phyloP scores from a whole-genome alignment of 92 coral and sea anemone genomes.

The Hydrozoanthus gracilis region DNA sequence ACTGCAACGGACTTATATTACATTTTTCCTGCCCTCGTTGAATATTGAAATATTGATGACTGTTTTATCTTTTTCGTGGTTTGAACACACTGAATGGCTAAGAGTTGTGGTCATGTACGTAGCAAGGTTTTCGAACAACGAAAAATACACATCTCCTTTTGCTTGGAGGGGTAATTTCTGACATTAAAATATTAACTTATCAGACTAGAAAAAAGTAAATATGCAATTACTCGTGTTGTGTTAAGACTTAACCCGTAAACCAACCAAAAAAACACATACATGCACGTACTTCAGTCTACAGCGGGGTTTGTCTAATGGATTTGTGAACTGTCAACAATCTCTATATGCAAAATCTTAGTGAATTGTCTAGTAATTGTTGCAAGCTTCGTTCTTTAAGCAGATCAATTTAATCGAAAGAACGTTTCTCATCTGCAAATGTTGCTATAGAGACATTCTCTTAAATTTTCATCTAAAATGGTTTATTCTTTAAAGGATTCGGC shows the following conservation, averaged over 20 bases:
- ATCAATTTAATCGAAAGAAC: slow-evolving; percentile 7
- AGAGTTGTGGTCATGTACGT: slow-evolving; percentile 29
- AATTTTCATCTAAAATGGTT: background rate
- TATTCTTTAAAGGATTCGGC: background rate
- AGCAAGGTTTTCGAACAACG: slow-evolving; percentile 37
- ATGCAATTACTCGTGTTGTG: background rate
- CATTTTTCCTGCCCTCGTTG: slow-evolving; percentile 18
- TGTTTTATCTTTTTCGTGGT: slow-evolving; percentile 38
- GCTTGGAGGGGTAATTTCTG: background rate
- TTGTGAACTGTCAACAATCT: background rate
- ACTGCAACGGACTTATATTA: background rate
- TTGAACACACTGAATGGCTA: slow-evolving; percentile 7
- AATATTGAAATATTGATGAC: slow-evolving; percentile 35
- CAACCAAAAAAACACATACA: background rate
- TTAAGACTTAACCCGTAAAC: background rate
- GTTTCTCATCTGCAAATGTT: slow-evolving; percentile 29
- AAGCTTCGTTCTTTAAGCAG: background rate
- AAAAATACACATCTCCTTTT: background rate
- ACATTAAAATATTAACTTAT: background rate
- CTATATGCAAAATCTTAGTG: background rate
- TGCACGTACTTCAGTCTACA: background rate
- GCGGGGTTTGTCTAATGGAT: background rate
- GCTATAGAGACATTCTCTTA: slow-evolving; percentile 34
- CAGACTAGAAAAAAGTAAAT: slow-evolving; percentile 18
- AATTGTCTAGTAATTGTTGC: background rate